Evolutionary conservation across 2,113 vertebrate genomes (phyloP).

Genomic region (Castor canadensis): DNA sequence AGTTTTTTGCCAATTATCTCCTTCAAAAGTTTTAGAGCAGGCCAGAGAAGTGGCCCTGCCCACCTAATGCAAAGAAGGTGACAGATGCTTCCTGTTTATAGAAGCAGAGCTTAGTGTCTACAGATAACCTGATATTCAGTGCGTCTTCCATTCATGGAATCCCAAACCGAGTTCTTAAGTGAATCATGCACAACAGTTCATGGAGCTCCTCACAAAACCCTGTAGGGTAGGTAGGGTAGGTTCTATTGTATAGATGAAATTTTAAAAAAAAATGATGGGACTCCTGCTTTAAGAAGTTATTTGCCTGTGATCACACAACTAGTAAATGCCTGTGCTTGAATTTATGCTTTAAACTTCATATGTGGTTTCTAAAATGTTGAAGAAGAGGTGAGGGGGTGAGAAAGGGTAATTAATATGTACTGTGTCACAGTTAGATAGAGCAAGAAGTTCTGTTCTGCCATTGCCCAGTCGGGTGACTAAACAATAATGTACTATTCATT

Average conservation of each 20-base stretch:
- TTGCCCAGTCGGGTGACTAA: no score
- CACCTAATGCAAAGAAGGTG: neutral
- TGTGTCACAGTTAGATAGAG: neutral
- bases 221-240: neutral
- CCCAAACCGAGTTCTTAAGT: neutral
- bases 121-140: neutral
- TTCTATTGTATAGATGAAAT: neutral
- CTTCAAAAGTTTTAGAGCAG: neutral
- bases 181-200: neutral
- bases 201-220: neutral
- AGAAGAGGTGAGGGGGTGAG: neutral
- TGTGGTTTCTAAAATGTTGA: neutral
- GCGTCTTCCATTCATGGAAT: neutral
- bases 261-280: neutral
- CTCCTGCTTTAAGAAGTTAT: neutral
- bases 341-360: neutral
- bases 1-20: neutral
- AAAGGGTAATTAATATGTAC: neutral
- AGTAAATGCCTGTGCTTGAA: neutral
- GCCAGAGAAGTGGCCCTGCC: neutral
- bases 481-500: neutral
- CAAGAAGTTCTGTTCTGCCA: neutral
- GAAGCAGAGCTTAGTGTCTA: neutral
- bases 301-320: neutral
- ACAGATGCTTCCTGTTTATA: neutral